These are phyloP conservation scores for Clupea harengus DNA, from an alignment of 2,113 vertebrate species.

Conservation along the genomic window DNA sequence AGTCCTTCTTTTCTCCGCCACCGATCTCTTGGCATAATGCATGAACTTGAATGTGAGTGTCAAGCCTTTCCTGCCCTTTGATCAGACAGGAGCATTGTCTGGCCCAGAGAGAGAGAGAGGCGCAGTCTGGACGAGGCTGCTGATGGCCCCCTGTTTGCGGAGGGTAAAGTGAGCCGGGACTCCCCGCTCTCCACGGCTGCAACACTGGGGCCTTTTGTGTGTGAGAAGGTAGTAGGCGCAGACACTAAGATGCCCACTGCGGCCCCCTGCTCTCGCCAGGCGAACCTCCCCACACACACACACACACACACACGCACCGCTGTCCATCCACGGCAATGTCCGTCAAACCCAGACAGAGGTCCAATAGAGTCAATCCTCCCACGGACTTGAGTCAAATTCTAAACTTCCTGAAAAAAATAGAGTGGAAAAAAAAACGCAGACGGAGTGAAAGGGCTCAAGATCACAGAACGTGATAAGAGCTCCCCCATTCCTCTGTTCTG, in stretches of 20 bases:
- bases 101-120: slow-evolving; percentile 8
- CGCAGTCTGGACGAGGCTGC: slow-evolving; percentile 68
- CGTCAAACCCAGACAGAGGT: slow-evolving; percentile 16
- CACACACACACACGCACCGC: background rate
- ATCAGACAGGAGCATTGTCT: slow-evolving; percentile 79
- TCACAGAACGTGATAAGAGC: slow-evolving; percentile 58
- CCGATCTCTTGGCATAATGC: slow-evolving; percentile 48
- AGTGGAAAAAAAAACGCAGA: slow-evolving; percentile 53
- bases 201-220: slow-evolving; percentile 84
- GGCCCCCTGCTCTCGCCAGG: background rate
- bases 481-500: slow-evolving; percentile 43
- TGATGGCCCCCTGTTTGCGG: slow-evolving; percentile 56
- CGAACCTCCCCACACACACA: background rate
- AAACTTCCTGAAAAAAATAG: slow-evolving; percentile 49
- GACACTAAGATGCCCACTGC: slow-evolving; percentile 70
- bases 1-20: slow-evolving; percentile 15
- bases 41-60: slow-evolving; percentile 72
- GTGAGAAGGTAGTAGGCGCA: slow-evolving; percentile 52
- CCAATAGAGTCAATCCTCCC: slow-evolving; percentile 24
- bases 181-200: slow-evolving; percentile 67
- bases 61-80: slow-evolving; percentile 75
- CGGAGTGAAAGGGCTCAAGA: slow-evolving; percentile 58
- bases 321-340: slow-evolving; percentile 52
- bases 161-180: slow-evolving; percentile 76
- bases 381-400: slow-evolving; percentile 61